phyloP scores from a whole-genome alignment of 1,140 invertebrate genomes.

The Globodera rostochiensis region DNA sequence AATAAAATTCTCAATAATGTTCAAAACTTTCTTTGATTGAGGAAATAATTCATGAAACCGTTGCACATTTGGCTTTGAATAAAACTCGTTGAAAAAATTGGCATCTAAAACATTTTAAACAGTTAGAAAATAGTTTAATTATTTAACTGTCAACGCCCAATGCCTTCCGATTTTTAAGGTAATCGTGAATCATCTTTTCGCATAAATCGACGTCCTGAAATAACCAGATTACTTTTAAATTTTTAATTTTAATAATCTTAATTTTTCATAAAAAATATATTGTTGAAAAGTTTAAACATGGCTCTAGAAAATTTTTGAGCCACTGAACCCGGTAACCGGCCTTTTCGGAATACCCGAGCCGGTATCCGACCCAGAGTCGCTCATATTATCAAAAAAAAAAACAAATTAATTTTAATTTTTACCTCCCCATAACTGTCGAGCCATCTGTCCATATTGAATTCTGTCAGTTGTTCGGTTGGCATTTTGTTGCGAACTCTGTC shows the following conservation, averaged over 20 bases:
- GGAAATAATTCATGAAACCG: slow-evolving; percentile 42
- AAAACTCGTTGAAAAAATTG: slow-evolving; percentile 44
- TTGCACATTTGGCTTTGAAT: slow-evolving; percentile 36
- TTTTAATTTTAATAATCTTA: background rate
- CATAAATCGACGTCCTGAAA: slow-evolving; percentile 42
- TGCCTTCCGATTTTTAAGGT: slow-evolving; percentile 42
- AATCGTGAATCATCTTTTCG: slow-evolving; percentile 49
- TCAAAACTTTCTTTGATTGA: slow-evolving; percentile 10
- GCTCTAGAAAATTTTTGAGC: no score
- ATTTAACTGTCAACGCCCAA: slow-evolving; percentile 43
- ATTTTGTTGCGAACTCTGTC: slow-evolving; percentile 24
- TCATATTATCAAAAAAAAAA: no score
- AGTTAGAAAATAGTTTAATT: background rate
- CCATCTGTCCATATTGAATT: slow-evolving; percentile 52
- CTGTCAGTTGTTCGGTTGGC: slow-evolving; percentile 42
- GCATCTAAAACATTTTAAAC: background rate
- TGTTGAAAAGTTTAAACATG: no score
- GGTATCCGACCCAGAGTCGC: no score
- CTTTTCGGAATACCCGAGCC: no score
- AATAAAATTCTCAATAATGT: no score
- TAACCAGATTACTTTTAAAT: background rate
- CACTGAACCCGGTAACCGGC: no score
- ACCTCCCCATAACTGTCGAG: slow-evolving; percentile 48
- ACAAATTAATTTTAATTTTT: background rate
- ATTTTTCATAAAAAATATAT: no score